Base-by-base conservation (phyloP, 1,140 invertebrate species). In the Hyles euphorbiae region DNA sequence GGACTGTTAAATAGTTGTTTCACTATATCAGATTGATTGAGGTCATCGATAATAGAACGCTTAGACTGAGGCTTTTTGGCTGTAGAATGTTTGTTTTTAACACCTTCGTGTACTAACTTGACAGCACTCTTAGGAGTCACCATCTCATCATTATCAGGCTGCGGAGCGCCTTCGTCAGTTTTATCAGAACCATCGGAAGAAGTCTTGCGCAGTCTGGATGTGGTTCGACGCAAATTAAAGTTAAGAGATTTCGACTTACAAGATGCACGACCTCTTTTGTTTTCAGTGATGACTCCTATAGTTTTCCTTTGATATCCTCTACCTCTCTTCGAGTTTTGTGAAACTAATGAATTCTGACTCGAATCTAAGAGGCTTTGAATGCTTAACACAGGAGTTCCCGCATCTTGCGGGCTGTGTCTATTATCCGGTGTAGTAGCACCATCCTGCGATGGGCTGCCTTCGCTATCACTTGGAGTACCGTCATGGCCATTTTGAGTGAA, bases 31-130 rank as follows among this genome's bases (percentile, higher is more conserved):
- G 83, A 87, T 22, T 84, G 77, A 55, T 86, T 76, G 3, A 89
- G 60, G 33, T 87, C 67, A 58, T 90, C 89, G 5, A 90, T 90
- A 5, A 90, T 78, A 3, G 78, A 75, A 0, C 84, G 80, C 55
- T 83, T 88, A 5, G 89, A 90, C 40, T 67, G 70, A 0, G 87
- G 78, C 59, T 88, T 89, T 58, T 88, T 90, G 0, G 89, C 87
- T 0, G 87, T 88, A 2, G 88, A 90, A 63, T 90, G 88, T 59
- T 89, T 89, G 53, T 88, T 87, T 64, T 89, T 89, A 4, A 90
- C 81, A 1, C 69, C 72, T 58, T 89, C 87, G 6, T 73, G 85
- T 4, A 80, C 64, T 5, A 78, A 62, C 58, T 81, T 83, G 0
- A 84, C 72, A 0, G 67, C 76, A 53, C 85, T 87, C 12, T 76